Conservation (phyloP, 2,113 vertebrate species). For the Embiotoca jacksoni region DNA sequence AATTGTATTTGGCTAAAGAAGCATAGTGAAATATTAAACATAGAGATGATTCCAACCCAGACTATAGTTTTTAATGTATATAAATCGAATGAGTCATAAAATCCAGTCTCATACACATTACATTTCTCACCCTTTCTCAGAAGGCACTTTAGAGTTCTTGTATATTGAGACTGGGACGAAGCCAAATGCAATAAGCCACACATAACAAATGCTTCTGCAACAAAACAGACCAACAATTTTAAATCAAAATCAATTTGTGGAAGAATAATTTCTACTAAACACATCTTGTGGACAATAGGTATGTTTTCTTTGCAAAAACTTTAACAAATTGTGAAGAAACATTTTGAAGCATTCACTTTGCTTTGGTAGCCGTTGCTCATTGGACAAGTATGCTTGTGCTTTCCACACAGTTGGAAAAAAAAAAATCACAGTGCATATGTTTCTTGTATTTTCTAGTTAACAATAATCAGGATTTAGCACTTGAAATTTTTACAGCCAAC, state of each 20-base stretch:
- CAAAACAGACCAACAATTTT: not conserved
- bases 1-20: constrained; percentile 16
- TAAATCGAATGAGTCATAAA: constrained; percentile 32
- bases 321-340: not conserved
- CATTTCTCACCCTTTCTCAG: not conserved
- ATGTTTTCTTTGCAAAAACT: not conserved
- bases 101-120: constrained; percentile 4
- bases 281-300: not conserved
- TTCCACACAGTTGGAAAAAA: too few relatives aligned
- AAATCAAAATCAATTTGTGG: not conserved
- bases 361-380: too few relatives aligned
- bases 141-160: not conserved
- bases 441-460: not conserved
- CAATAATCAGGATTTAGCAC: not conserved
- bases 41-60: constrained; percentile 4
- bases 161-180: not conserved
- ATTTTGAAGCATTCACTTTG: not conserved
- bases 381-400: too few relatives aligned
- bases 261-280: not conserved
- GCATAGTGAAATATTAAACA: constrained; percentile 44
- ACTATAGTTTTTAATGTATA: constrained; percentile 41
- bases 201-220: not conserved
- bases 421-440: too few relatives aligned
- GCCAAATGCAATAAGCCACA: not conserved
- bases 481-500: not conserved